phyloP scores from a whole-genome alignment of 1,140 invertebrate species.

The Drosophila pallidifrons region DNA sequence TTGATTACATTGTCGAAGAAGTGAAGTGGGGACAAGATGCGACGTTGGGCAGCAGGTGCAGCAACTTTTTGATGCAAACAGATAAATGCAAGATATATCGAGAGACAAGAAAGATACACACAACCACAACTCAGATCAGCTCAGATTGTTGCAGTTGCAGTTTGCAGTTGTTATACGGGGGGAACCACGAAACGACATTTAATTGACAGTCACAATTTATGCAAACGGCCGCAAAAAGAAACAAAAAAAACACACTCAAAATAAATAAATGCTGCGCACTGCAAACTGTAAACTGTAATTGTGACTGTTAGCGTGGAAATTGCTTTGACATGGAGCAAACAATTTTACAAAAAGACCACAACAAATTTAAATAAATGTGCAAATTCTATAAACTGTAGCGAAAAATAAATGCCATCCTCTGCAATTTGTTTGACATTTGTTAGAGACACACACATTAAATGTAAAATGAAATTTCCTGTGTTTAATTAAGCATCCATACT shows the following conservation, averaged over 20 bases:
- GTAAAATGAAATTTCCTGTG: neutral
- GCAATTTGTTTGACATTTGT: neutral
- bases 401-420: neutral
- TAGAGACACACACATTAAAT: neutral
- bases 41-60: constrained; percentile 33
- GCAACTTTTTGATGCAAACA: constrained; percentile 26
- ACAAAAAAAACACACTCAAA: constrained; percentile 44
- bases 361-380: constrained; percentile 3
- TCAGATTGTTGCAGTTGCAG: constrained; percentile 49
- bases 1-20: constrained; percentile 16
- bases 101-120: constrained; percentile 23
- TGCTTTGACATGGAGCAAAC: constrained; percentile 28
- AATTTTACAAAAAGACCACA: constrained; percentile 9
- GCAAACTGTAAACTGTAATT: constrained; percentile 40
- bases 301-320: constrained; percentile 40
- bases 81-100: constrained; percentile 54
- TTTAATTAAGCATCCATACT: neutral
- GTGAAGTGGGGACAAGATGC: neutral
- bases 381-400: neutral
- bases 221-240: constrained; percentile 68
- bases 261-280: constrained; percentile 35
- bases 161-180: constrained; percentile 22
- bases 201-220: constrained; percentile 80
- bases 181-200: constrained; percentile 62
- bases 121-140: constrained; percentile 12